phyloP scores from a whole-genome alignment of 2,888 invertebrate genomes.

The Flabesymbios commensalis region DNA sequence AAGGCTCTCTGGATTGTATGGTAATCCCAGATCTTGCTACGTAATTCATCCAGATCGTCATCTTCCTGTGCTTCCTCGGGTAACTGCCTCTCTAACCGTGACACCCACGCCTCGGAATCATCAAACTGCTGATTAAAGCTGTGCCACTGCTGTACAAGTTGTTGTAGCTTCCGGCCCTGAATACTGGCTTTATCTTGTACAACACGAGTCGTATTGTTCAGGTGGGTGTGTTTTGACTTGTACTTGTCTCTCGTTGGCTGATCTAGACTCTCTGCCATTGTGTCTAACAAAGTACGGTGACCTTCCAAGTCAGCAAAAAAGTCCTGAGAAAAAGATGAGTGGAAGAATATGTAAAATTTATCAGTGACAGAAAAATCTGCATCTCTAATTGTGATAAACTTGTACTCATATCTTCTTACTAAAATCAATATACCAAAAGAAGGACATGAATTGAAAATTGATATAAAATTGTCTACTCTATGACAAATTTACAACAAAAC shows the following conservation, averaged over 20 bases:
- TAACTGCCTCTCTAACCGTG: constrained; percentile 6
- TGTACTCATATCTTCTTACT: too few relatives aligned
- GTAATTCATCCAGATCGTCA: constrained; percentile 35
- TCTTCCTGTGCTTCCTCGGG: constrained; percentile 1
- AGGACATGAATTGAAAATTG: too few relatives aligned
- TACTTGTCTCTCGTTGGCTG: constrained; percentile 41
- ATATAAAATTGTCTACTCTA: too few relatives aligned
- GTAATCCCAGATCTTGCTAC: constrained; percentile 43
- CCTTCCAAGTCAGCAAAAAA: constrained; percentile 57
- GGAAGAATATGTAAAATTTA: background rate
- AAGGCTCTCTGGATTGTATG: constrained; percentile 47
- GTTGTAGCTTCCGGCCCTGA: constrained; percentile 49
- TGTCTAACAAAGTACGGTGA: constrained; percentile 53
- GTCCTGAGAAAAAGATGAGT: constrained; percentile 38
- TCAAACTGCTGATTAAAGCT: constrained; percentile 44
- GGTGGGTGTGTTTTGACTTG: constrained; percentile 41
- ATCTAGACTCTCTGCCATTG: constrained; percentile 48
- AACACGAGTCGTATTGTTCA: constrained; percentile 45
- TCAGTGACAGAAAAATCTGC: background rate
- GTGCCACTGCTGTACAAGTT: constrained; percentile 48
- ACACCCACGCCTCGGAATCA: constrained; percentile 7
- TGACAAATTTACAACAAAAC: too few relatives aligned
- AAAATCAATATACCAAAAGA: too few relatives aligned
- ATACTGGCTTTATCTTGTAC: constrained; percentile 51
- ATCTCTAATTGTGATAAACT: too few relatives aligned